Evolutionary conservation across 1,140 invertebrate species (phyloP), one percentile per base, ranked within the genome.

Genomic region (Spodoptera frugiperda): DNA sequence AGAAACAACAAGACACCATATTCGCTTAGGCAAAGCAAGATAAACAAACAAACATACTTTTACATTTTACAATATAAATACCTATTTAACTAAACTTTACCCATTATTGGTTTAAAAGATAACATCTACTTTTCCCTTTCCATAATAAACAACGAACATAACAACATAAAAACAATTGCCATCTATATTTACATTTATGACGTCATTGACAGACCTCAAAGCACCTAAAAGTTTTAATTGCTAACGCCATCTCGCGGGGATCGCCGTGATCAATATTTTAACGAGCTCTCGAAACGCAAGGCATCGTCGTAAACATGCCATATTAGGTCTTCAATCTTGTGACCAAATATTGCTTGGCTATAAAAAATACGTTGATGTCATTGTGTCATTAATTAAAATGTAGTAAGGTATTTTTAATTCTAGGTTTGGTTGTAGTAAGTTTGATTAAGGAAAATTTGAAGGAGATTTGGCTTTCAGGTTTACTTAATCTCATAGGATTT

Each of bases 181-280:
- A 12, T 44, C 9, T 15, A 61, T 11, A 9, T 67, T 48, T 12
- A 67, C 19, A 67, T 67, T 67, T 49, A 67, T 49, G 46, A 67
- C 19, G 44, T 49, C 63, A 67, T 49, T 12, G 44, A 67, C 63
- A 49, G 19, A 49, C 19, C 17, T 49, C 63, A 67, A 49, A 67
- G 63, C 63, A 67, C 14, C 19, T n/a, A 2, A 49, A 67, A 67
- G 46, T 49, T 67, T 67, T 67, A 67, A 67, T 67, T 67, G 44
- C 44, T 48, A 49, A 15, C 63, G 19, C 44, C 63, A 67, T 67
- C 63, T 67, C 63, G 44, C 39, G 44, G 44, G 63, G 25, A 49
- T 67, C 14, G 8, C 44, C 19, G 46, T 48, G 39, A 67, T 49
- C 44, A 67, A 67, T 67, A 67, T 67, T 67, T 49, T 67, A 67